Evolutionary conservation across 2,113 vertebrate genomes (phyloP).

Genomic region (Cyanoliseus patagonus): DNA sequence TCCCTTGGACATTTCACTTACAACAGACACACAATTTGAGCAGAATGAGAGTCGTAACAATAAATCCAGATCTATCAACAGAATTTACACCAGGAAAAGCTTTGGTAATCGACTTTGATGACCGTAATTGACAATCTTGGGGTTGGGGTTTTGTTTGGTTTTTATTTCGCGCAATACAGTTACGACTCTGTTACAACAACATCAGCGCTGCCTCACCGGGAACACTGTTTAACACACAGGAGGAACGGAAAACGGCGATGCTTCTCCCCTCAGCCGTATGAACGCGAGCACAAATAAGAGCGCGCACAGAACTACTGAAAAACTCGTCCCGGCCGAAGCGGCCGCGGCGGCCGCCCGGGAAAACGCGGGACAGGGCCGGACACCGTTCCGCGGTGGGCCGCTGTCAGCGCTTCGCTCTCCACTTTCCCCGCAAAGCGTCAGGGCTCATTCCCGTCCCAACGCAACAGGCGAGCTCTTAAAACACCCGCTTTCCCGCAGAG

Average conservation of each 20-base stretch:
- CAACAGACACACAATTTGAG: background rate
- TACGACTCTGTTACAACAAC: background rate
- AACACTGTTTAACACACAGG: background rate
- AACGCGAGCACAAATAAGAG: accelerated
- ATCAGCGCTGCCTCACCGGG: background rate
- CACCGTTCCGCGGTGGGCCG: background rate
- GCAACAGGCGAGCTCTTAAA: background rate
- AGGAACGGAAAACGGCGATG: background rate
- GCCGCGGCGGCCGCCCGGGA: too few relatives aligned
- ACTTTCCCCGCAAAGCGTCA: background rate
- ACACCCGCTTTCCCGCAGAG: accelerated
- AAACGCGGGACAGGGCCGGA: too few relatives aligned
- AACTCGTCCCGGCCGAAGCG: background rate
- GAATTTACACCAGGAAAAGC: background rate
- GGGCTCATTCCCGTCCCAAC: background rate
- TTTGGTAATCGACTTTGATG: background rate
- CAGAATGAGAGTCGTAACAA: background rate
- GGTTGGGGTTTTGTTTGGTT: background rate
- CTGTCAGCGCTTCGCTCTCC: background rate
- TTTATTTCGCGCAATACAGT: background rate
- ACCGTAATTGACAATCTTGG: accelerated
- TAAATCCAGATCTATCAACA: background rate
- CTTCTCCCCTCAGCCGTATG: accelerated
- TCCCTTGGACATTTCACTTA: background rate
- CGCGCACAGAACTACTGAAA: accelerated